A percentile compares a stretch with the other conserved stretches of the same genome.
Evolutionary conservation across 2,113 vertebrate species (phyloP).

Genomic region (Ailurus styani): DNA sequence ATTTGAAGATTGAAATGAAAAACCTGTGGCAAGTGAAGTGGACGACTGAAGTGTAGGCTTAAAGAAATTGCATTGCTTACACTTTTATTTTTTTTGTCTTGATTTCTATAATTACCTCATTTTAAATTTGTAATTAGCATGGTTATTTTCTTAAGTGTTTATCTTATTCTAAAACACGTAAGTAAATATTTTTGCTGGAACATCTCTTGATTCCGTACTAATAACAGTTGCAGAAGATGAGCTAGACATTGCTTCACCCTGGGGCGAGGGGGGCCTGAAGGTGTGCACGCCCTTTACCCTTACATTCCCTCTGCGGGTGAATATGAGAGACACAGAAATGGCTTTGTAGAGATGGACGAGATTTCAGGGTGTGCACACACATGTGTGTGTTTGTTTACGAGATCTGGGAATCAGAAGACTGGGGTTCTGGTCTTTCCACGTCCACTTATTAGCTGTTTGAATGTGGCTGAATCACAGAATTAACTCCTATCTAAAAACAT

Average conservation of each 20-base stretch:
- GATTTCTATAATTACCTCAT: not conserved
- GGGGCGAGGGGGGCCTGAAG: not conserved
- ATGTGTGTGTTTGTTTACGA: not conserved
- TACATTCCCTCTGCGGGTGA: too few relatives aligned
- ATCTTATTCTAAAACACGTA: not conserved
- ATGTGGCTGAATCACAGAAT: not conserved
- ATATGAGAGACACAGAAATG: not conserved
- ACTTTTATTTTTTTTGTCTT: not conserved
- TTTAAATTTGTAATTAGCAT: not conserved
- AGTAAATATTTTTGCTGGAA: not conserved
- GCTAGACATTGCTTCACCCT: not conserved
- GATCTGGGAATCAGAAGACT: not conserved
- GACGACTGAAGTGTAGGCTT: not conserved
- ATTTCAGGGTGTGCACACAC: not conserved
- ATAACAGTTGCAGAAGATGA: not conserved
- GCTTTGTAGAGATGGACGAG: not conserved
- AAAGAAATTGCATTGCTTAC: not conserved
- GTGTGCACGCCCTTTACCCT: accelerated
- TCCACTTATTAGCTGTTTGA: not conserved
- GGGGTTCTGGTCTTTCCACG: not conserved
- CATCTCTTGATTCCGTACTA: not conserved
- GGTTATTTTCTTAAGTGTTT: not conserved
- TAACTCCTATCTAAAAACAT: not conserved
- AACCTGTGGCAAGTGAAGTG: not conserved
- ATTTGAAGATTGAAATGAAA: not conserved